Evolutionary conservation across 2,797 vertebrate genomes (phyloP), one percentile per base, ranked within the genome.

Genomic region (Vultur gryphus): DNA sequence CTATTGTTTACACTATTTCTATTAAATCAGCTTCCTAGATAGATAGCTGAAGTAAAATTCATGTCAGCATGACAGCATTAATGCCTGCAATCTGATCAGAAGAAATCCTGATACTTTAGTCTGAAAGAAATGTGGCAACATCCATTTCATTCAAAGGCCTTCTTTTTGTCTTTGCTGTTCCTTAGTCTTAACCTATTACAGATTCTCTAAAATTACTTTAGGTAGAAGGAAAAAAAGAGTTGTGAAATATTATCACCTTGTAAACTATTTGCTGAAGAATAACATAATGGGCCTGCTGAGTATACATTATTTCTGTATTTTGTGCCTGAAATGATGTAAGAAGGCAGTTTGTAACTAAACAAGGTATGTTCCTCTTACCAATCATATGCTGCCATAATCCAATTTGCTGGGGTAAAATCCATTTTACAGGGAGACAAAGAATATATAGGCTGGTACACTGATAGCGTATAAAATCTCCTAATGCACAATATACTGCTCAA

Each of bases 181-280:
- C n/a, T 65, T 73, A 67, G 16, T 82, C 70, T 75, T 70, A 80
- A 48, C 37, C 25, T 93, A 52, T 37, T 84, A 71, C 13, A 70
- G 16, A 58, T 59, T 83, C 64, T 72, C 37, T 84, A 59, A 81
- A 96, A 95, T 73, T 84, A 55, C 15, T 69, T 76, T n/a, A 84
- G 70, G 11, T 41, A 62, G 58, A 76, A 78, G 64, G 71, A 18
- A 89, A 51, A 82, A 62, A 92, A 84, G 9, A 81, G 13, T 31
- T 81, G 16, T 35, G 69, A 93, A 95, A 93, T 18, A 48, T 84
- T 79, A 73, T 62, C 69, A 82, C 41, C 18, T 90, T 73, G 37
- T 61, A 91, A 93, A 66, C 26, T 41, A 39, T 95, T 92, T 96
- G 33, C n/a, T 62, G 71, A 95, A 96, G 52, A 82, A 92, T 84